Conservation (phyloP, 2,113 vertebrate genomes). For the Laterallus jamaicensis region DNA sequence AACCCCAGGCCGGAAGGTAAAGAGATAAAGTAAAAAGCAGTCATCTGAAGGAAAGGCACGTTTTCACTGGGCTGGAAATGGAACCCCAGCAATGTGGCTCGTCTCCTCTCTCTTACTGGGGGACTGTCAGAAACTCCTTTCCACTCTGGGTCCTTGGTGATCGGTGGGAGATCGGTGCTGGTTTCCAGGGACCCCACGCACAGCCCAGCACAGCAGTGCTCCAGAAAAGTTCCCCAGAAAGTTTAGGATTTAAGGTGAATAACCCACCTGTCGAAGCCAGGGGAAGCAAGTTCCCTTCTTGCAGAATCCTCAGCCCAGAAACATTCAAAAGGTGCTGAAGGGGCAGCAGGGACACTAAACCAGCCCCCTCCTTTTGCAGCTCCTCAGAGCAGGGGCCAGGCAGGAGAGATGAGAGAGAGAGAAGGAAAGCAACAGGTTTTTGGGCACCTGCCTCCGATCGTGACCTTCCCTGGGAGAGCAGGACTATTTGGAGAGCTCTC, state of each 20-base stretch:
- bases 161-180: background rate
- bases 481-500: background rate
- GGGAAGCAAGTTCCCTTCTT: background rate
- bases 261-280: too few species aligned
- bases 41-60: background rate
- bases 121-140: background rate
- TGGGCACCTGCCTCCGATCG: background rate
- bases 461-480: background rate
- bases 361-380: background rate
- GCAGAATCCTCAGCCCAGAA: background rate
- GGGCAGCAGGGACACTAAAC: background rate
- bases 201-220: background rate
- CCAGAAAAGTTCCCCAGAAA: too few species aligned
- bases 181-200: background rate
- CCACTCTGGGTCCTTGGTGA: background rate
- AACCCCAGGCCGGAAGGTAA: background rate
- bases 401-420: background rate
- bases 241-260: too few species aligned
- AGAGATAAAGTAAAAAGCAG: background rate
- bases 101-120: background rate
- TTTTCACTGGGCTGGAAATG: background rate
- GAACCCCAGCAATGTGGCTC: rapidly evolving
- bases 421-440: constrained; percentile 23
- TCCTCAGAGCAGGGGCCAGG: background rate
- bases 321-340: background rate